Conservation (phyloP, 2,113 vertebrate species). For the human (Homo sapiens) region DNA sequence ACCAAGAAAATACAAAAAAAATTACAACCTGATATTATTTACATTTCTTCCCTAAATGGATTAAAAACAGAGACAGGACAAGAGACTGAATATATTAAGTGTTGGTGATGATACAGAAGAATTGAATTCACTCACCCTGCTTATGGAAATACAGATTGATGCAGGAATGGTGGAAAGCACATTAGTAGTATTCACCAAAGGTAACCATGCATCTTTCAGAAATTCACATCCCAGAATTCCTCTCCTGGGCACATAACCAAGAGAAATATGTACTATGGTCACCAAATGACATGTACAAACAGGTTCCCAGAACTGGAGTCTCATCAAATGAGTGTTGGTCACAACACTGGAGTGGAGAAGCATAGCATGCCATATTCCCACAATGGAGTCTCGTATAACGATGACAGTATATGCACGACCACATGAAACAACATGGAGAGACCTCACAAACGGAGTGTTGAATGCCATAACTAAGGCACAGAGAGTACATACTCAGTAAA, state of each 20-base stretch:
- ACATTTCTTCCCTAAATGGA: neutral
- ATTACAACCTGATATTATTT: no score
- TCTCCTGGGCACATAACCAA: no score
- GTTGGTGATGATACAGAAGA: no score
- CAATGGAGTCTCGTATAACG: no score
- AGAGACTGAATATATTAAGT: neutral
- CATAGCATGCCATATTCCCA: neutral
- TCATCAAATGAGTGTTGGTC: neutral
- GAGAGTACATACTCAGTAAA: no score
- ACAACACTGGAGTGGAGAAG: neutral
- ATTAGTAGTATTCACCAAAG: no score
- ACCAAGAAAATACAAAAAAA: neutral
- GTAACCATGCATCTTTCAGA: neutral
- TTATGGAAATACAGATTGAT: neutral
- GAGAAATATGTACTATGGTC: no score
- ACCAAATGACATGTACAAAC: neutral
- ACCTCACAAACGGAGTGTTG: no score
- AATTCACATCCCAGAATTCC: neutral
- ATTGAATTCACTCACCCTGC: fast-evolving
- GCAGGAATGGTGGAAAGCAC: no score
- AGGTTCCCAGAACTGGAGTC: neutral
- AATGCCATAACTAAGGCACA: no score
- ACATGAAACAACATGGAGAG: neutral
- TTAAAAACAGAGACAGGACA: neutral
- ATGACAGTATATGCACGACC: neutral